Evolutionary conservation across 2,888 invertebrate genomes (phyloP), one percentile per base, ranked within the genome.

Genomic region (Beris morrisii): DNA sequence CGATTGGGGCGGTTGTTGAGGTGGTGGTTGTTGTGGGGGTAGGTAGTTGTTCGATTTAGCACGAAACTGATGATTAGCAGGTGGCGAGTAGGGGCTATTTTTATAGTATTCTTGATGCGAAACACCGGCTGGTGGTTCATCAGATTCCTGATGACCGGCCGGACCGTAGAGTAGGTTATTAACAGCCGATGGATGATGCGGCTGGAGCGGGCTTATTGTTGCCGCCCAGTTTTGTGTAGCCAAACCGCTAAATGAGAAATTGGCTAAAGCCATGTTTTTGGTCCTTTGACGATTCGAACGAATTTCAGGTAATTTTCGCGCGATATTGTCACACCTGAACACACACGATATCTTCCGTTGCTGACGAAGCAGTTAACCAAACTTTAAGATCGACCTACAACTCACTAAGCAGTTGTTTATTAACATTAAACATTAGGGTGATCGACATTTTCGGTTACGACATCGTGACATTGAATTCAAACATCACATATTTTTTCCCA

Each of bases 101-200:
- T 80, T 79, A 54, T 75, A 81, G 69, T 75, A 81, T 15, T 77
- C 77, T 1, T 69, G 63, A 15, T 64, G 64, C 38, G 63, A 54
- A 50, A 68, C 48, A 22, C 67, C 66, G 53, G 67, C 52, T 22
- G 74, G 67, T 43, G 73, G 67, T 30, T 69, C 72, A 28, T 73
- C 74, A 44, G 74, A 73, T 64, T 79, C 77, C 70, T 80, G 81
- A 72, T 81, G 81, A 59, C 79, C 80, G 59, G 77, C 78, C 57
- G 81, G 81, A 53, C 79, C 78, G 69, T 80, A 81, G 5, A 81
- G 73, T 63, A 80, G 71, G 74, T 77, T 80, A 68, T 79, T 81
- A 56, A 77, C 76, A 38, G 78, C 79, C 68, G 78, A 72, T 70
- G 79, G 79, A 69, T 80, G 79, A 53, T 79, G 76, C 57, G 78